Conservation (phyloP, 53 echinoderm and acorn worm genomes). For the Temnopleurus reevesii region DNA sequence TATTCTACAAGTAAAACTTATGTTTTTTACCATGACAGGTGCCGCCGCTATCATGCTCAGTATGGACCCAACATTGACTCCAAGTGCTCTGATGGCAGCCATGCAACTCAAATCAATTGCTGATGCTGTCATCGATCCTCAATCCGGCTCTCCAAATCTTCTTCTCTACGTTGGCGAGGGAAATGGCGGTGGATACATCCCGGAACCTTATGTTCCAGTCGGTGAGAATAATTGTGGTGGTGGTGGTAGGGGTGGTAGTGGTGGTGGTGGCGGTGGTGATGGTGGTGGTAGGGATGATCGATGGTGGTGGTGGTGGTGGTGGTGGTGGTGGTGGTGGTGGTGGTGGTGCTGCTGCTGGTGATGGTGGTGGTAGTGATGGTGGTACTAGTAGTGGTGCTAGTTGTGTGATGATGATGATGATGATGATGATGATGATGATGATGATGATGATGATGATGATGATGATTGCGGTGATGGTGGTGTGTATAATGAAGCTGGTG, state of each 20-base stretch:
- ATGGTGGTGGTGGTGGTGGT: too few species aligned
- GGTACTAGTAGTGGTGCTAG: too few species aligned
- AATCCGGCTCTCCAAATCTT: constrained; percentile 54
- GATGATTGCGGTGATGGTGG: too few species aligned
- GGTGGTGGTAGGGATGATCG: too few species aligned
- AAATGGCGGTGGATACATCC: constrained; percentile 50
- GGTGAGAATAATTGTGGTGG: too few species aligned
- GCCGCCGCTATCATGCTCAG: constrained; percentile 60
- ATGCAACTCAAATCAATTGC: constrained; percentile 47
- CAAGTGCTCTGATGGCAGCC: constrained; percentile 9
- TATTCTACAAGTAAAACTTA: too few species aligned
- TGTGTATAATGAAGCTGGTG: too few species aligned
- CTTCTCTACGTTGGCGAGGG: constrained; percentile 57
- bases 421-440: constrained; percentile 19
- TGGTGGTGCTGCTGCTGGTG: too few species aligned
- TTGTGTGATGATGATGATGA: constrained; percentile 9
- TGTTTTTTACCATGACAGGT: constrained; percentile 26
- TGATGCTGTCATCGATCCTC: constrained; percentile 14
- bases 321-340: background rate
- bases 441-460: constrained; percentile 25
- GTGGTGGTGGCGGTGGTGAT: too few species aligned
- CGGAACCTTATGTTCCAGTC: constrained; percentile 11
- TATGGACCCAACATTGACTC: constrained; percentile 34
- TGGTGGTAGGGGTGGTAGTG: too few species aligned
- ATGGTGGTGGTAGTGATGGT: too few species aligned